Conservation (phyloP, 1,140 invertebrate species). For the Maniola jurtina region DNA sequence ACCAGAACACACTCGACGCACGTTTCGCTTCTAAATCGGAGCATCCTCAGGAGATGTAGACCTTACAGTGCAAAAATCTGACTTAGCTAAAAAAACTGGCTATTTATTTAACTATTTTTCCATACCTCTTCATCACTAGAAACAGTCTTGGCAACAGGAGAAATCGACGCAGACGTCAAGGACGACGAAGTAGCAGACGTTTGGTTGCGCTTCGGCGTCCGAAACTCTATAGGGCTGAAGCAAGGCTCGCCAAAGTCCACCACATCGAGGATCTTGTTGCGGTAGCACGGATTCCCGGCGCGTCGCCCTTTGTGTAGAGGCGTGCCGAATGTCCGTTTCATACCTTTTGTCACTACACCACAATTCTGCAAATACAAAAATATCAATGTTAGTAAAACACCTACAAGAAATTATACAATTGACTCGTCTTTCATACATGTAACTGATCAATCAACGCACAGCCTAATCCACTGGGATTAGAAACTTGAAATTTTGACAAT, state of each 20-base stretch:
- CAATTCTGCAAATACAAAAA: slow-evolving; percentile 43
- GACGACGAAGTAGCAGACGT: slow-evolving; percentile 50
- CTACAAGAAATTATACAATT: not conserved
- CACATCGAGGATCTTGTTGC: slow-evolving; percentile 62
- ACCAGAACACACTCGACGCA: too few species aligned
- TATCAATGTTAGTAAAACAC: not conserved
- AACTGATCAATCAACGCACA: too few species aligned
- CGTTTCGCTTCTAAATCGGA: too few species aligned
- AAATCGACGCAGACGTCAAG: slow-evolving; percentile 56
- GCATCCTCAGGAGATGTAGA: too few species aligned
- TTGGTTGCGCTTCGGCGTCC: slow-evolving; percentile 46
- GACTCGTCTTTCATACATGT: too few species aligned
- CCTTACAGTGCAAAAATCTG: too few species aligned
- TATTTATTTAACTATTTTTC: not conserved
- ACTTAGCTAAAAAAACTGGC: not conserved
- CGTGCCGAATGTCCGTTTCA: slow-evolving; percentile 69
- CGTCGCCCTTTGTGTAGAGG: slow-evolving; percentile 45
- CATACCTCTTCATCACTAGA: slow-evolving; percentile 63
- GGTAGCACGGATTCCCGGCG: slow-evolving; percentile 43
- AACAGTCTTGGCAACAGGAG: slow-evolving; percentile 51
- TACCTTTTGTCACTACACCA: slow-evolving; percentile 55
- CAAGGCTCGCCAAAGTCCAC: slow-evolving; percentile 59
- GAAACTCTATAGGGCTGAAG: slow-evolving; percentile 63
- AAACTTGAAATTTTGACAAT: too few species aligned
- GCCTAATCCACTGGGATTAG: too few species aligned